Conservation (phyloP, 1,140 invertebrate genomes). For the Anthonomus grandis region DNA sequence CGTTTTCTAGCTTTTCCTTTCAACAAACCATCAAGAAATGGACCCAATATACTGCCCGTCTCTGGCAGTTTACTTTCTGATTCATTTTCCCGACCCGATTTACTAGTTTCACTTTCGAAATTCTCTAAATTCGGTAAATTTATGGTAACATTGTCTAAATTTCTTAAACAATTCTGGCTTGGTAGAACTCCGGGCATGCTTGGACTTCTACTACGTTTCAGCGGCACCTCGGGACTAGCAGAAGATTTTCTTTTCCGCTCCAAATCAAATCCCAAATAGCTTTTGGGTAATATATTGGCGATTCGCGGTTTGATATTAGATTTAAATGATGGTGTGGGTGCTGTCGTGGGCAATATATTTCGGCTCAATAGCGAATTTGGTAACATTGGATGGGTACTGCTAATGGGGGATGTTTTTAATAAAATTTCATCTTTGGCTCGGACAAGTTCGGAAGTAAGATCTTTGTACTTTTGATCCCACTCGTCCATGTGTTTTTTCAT, state of each 20-base stretch:
- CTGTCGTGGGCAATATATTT: neutral
- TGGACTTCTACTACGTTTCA: conserved; percentile 29
- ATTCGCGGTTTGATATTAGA: conserved; percentile 40
- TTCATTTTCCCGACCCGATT: neutral
- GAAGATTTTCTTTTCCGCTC: conserved; percentile 43
- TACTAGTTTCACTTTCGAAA: conserved; percentile 8
- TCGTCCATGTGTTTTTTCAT: conserved; percentile 56
- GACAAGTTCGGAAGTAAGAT: conserved; percentile 53
- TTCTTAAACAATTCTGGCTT: neutral
- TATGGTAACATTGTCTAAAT: conserved; percentile 10
- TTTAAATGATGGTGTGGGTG: conserved; percentile 15
- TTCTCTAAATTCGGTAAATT: conserved; percentile 17
- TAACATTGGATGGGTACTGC: conserved; percentile 31
- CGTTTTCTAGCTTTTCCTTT: conserved; percentile 36
- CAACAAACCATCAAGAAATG: conserved; percentile 28
- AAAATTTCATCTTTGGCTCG: conserved; percentile 50
- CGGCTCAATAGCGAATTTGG: neutral
- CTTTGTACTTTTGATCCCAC: conserved; percentile 56
- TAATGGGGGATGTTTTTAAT: conserved; percentile 34
- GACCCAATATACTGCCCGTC: conserved; percentile 1
- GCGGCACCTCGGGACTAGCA: conserved; percentile 31
- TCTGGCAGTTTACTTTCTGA: neutral
- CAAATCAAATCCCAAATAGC: conserved; percentile 29
- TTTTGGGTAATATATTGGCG: conserved; percentile 35
- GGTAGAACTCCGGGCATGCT: neutral